Percentiles rank a stretch among this genome's conserved stretches.
These are phyloP conservation scores for Petroica traversi DNA, from an alignment of 2,113 vertebrate genomes.

Conservation along the genomic window DNA sequence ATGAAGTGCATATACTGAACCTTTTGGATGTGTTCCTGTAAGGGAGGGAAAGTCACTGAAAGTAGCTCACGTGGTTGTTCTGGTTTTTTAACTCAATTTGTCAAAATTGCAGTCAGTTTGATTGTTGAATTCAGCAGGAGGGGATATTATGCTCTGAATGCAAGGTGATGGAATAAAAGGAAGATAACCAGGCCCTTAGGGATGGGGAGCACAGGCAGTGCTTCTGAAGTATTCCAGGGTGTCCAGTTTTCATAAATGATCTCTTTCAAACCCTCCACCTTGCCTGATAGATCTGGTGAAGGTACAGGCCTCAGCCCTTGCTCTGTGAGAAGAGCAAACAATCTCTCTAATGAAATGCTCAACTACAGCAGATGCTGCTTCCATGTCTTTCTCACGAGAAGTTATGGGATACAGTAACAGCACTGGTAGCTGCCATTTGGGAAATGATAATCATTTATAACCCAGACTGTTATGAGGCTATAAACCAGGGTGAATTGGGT, in stretches of 20 bases:
- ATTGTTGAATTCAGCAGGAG: neutral
- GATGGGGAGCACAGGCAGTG: neutral
- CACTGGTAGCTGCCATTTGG: neutral
- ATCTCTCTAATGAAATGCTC: neutral
- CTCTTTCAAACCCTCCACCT: neutral
- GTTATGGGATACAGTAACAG: neutral
- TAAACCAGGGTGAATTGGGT: conserved; percentile 3
- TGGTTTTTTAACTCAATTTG: neutral
- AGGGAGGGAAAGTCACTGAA: neutral
- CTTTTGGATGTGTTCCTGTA: neutral
- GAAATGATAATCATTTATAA: conserved; percentile 37
- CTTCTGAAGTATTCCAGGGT: neutral
- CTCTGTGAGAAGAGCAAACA: neutral
- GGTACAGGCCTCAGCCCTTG: neutral
- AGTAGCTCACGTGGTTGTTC: neutral
- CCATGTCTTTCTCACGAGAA: neutral
- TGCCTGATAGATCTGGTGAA: neutral
- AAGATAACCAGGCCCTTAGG: neutral
- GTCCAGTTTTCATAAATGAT: neutral
- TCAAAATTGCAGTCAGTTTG: neutral
- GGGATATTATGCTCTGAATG: neutral
- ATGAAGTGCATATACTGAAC: neutral
- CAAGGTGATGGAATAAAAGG: neutral
- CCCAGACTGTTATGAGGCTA: neutral
- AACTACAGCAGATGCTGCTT: neutral